These are phyloP conservation scores for Propithecus perrieri DNA, from an alignment of 2,797 vertebrate genomes.

Conservation along the genomic window DNA sequence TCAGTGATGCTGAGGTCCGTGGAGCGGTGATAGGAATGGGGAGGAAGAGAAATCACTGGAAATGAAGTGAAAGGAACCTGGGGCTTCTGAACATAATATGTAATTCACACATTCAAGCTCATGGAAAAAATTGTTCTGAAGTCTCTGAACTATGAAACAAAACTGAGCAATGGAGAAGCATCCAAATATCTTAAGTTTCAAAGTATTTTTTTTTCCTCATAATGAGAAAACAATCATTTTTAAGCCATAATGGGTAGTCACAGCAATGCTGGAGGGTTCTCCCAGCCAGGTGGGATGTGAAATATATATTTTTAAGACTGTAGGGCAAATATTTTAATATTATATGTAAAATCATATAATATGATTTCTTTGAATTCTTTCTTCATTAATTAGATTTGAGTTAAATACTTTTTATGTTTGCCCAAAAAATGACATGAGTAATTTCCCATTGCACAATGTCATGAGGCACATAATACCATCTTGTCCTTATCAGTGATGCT, in stretches of 20 bases:
- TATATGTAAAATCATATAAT: background rate
- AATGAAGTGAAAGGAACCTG: background rate
- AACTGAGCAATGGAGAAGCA: background rate
- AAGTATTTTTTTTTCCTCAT: background rate
- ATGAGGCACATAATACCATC: background rate
- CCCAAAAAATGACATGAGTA: background rate
- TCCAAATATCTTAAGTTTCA: background rate
- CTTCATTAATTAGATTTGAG: background rate
- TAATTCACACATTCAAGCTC: background rate
- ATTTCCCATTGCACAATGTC: background rate
- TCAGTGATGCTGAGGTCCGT: background rate
- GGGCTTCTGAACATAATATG: background rate
- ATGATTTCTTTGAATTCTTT: background rate
- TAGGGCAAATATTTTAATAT: background rate
- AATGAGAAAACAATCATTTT: background rate
- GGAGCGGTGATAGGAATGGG: background rate
- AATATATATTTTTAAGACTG: background rate
- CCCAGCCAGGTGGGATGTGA: background rate
- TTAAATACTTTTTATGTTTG: background rate
- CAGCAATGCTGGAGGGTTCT: background rate
- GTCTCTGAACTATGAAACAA: background rate
- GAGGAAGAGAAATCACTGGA: background rate
- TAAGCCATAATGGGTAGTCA: background rate
- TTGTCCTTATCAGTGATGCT: background rate
- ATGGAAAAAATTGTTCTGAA: background rate